Conservation (phyloP, 1,140 invertebrate species). For the Cecropterus lyciades region DNA sequence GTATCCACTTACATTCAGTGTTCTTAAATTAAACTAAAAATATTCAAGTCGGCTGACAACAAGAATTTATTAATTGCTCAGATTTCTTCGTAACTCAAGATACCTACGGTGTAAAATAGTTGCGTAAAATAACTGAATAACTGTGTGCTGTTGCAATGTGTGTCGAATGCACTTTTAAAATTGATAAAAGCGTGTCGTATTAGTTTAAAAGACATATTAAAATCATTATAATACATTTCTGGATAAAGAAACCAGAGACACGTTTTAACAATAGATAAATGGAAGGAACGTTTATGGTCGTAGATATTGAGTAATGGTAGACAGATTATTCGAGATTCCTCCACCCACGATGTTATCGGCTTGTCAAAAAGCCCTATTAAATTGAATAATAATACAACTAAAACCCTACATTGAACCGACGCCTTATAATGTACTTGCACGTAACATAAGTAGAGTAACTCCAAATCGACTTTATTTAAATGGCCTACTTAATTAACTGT, state of each 20-base stretch:
- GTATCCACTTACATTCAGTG: slow-evolving; percentile 12
- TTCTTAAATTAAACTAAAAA: slow-evolving; percentile 15
- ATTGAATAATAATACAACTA: slow-evolving; percentile 9
- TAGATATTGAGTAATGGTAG: slow-evolving; percentile 19
- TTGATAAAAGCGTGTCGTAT: too few relatives aligned
- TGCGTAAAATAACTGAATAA: background rate
- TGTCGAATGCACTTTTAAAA: background rate
- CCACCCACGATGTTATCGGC: slow-evolving; percentile 16
- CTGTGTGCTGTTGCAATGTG: background rate
- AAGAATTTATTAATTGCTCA: slow-evolving; percentile 13
- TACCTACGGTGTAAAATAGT: background rate
- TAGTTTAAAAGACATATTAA: background rate
- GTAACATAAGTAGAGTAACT: too few relatives aligned
- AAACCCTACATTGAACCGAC: background rate
- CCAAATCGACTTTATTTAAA: too few relatives aligned
- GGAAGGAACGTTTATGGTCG: slow-evolving; percentile 7
- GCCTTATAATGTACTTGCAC: background rate
- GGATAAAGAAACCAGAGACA: background rate
- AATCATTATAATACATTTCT: background rate
- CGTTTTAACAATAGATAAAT: background rate
- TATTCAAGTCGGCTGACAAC: background rate
- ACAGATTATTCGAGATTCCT: slow-evolving; percentile 2
- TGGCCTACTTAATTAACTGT: background rate
- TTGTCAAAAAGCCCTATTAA: slow-evolving; percentile 13
- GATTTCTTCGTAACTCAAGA: slow-evolving; percentile 7